Conservation (phyloP, 2,113 vertebrate genomes). For the Saccopteryx leptura region DNA sequence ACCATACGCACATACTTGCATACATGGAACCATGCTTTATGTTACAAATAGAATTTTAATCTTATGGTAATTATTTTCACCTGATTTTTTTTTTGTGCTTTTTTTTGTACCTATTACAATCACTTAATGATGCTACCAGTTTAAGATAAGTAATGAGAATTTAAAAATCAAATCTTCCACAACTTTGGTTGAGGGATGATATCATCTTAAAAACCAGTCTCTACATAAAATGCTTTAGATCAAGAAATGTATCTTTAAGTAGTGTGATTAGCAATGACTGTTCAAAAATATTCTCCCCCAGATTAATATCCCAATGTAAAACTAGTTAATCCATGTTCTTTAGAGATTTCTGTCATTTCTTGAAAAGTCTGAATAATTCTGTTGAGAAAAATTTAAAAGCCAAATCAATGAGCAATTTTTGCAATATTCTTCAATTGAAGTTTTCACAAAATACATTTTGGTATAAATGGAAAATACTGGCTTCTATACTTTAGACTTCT, state of each 20-base stretch:
- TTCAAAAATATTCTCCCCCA: conserved; percentile 76
- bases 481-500: conserved; percentile 76
- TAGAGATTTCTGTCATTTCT: conserved; percentile 30
- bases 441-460: conserved; percentile 79
- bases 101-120: background rate
- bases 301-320: background rate
- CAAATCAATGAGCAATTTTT: conserved; percentile 70
- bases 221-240: conserved; percentile 56
- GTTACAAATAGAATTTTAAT: background rate
- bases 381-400: background rate
- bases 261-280: conserved; percentile 68
- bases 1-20: background rate
- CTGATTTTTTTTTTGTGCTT: conserved; percentile 51
- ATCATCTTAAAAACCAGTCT: conserved; percentile 76
- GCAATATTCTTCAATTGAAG: conserved; percentile 77
- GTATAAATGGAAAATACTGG: conserved; percentile 79
- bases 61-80: background rate
- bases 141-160: conserved; percentile 40
- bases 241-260: conserved; percentile 73
- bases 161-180: conserved; percentile 20
- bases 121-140: background rate
- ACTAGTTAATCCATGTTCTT: background rate
- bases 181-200: background rate
- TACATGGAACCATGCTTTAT: background rate
- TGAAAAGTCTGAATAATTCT: conserved; percentile 46